Evolutionary conservation across 2,797 vertebrate genomes (phyloP).

Genomic region (Semotilus atromaculatus): DNA sequence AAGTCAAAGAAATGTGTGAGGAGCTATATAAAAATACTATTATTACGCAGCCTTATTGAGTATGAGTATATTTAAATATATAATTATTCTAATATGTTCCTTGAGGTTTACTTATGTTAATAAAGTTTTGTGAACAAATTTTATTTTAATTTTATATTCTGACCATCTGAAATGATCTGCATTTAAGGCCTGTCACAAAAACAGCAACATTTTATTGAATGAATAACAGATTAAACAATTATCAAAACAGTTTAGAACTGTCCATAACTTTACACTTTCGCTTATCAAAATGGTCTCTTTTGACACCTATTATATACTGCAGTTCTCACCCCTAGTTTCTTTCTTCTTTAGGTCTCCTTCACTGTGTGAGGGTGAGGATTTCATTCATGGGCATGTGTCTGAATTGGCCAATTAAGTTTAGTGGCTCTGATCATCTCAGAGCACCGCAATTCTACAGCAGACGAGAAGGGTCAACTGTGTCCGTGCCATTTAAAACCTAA

Average conservation of each 20-base stretch:
- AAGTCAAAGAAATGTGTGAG: neutral
- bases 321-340: neutral
- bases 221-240: neutral
- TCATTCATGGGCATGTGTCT: neutral
- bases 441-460: conserved; percentile 18
- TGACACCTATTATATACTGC: neutral
- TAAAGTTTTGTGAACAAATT: neutral
- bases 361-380: conserved; percentile 8
- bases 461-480: conserved; percentile 34
- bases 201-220: neutral
- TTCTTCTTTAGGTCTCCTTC: neutral
- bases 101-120: too few relatives aligned
- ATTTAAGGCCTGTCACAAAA: neutral
- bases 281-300: neutral
- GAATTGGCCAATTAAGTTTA: conserved; percentile 43
- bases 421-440: conserved; percentile 43
- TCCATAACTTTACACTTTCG: neutral
- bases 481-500: conserved; percentile 42
- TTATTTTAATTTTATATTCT: neutral
- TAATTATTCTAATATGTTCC: too few relatives aligned
- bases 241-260: neutral
- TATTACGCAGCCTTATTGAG: neutral
- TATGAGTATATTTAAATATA: too few relatives aligned
- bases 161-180: neutral
- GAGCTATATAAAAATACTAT: neutral